Evolutionary conservation across 2,888 invertebrate genomes (phyloP).

Genomic region (Prostheceraeus crozeri): DNA sequence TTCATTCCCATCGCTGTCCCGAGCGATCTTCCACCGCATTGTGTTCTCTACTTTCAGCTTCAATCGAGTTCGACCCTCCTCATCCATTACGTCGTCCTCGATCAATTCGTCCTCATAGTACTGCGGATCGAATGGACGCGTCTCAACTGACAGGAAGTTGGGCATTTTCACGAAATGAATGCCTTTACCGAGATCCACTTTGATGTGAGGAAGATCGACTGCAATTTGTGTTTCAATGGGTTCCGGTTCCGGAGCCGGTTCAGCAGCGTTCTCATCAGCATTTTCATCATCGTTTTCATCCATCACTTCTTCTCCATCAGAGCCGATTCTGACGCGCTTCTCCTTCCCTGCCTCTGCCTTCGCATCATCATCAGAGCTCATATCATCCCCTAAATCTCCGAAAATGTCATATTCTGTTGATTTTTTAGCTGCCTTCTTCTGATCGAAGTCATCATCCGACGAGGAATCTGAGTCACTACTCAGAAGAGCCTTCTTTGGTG

Average conservation of each 20-base stretch:
- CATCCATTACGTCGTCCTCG: conserved; percentile 91
- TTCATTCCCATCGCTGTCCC: conserved; percentile 61
- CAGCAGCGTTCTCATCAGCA: too few species aligned
- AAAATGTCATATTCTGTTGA: too few species aligned
- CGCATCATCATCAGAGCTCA: too few species aligned
- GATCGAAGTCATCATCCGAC: too few species aligned
- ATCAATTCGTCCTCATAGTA: conserved; percentile 98
- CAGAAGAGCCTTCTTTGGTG: too few species aligned
- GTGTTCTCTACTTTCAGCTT: conserved; percentile 57
- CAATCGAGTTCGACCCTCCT: conserved; percentile 80
- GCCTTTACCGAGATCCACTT: conserved; percentile 73
- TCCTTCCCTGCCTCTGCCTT: too few species aligned
- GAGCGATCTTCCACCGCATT: conserved; percentile 73
- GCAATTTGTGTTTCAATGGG: conserved; percentile 87
- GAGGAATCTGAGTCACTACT: too few species aligned
- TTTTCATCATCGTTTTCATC: too few species aligned
- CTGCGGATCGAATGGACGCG: conserved; percentile 83
- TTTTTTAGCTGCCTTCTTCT: too few species aligned
- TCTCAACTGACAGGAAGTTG: conserved; percentile 94
- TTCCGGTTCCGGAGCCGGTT: conserved; percentile 45
- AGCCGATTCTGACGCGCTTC: too few species aligned
- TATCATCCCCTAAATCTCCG: too few species aligned
- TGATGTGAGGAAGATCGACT: conserved; percentile 89
- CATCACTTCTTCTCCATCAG: too few species aligned
- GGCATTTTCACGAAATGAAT: conserved; percentile 92